Conservation (phyloP, 1,140 invertebrate genomes). For the Cataglyphis hispanica region DNA sequence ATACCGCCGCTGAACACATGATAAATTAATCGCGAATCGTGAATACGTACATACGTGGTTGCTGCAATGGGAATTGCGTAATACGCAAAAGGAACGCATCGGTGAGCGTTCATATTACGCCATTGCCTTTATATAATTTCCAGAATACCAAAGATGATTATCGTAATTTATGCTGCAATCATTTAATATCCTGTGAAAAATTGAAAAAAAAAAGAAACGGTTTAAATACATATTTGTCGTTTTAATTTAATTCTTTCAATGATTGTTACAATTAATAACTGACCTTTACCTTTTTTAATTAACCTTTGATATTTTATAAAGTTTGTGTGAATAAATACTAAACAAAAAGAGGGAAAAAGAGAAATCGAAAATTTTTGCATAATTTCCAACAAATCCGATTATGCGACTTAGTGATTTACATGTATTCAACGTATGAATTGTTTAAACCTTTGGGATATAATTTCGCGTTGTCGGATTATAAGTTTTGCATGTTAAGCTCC, state of each 20-base stretch:
- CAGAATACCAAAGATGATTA: slow-evolving; percentile 46
- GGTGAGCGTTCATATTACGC: slow-evolving; percentile 24
- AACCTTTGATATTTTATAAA: slow-evolving; percentile 38
- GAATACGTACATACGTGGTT: not conserved
- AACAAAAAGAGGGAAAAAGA: no score
- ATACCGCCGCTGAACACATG: not conserved
- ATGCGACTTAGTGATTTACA: not conserved
- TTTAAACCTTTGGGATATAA: not conserved
- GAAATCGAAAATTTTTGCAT: slow-evolving; percentile 23
- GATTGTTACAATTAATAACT: not conserved
- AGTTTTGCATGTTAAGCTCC: not conserved
- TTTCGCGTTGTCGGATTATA: not conserved
- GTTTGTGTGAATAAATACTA: slow-evolving; percentile 9
- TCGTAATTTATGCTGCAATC: slow-evolving; percentile 20
- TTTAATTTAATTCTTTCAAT: slow-evolving; percentile 8
- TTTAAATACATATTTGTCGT: not conserved
- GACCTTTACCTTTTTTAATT: no score
- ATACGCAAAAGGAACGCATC: slow-evolving; percentile 43
- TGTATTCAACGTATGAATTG: slow-evolving; percentile 4
- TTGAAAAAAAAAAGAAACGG: not conserved
- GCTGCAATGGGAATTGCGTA: slow-evolving; percentile 53
- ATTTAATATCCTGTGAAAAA: not conserved
- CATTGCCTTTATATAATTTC: slow-evolving; percentile 49
- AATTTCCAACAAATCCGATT: slow-evolving; percentile 42
- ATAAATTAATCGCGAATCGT: slow-evolving; percentile 45